Base-by-base conservation (phyloP, 2,797 vertebrate species). In the Betta splendens region DNA sequence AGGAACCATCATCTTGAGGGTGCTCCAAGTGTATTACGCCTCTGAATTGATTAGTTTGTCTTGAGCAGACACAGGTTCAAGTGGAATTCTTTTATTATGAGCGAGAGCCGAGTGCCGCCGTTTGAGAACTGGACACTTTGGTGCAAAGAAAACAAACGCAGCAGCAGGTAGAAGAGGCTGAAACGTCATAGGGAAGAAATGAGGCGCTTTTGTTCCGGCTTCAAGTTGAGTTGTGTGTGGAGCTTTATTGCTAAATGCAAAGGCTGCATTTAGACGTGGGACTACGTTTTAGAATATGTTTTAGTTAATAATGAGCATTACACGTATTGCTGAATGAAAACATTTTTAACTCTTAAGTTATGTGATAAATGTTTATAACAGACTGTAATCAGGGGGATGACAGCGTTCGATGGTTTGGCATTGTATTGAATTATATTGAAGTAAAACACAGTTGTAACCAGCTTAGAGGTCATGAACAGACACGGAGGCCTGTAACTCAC, bases 1-100 rank as follows among this genome's bases (percentile, higher is more conserved):
- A 59, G 47, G 49, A 59, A 36, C 66, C 73, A 64, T 79, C 67
- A 42, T 62, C 75, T 79, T 37, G 31, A 86, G 72, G 56, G 74
- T 52, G 36, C 72, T 67, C 47, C 64, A 75, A 63, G 62, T 70
- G 59, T 57, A 70, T 73, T 43, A 38, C 66, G 51, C 28, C 37
- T 49, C 69, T 66, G 64, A 64, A 76, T 39, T 48, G 51, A 80
- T 71, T 47, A 68, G 52, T 55, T 71, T 76, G 65, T 77, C 47
- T 57, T 72, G 51, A 61, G 45, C 11, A 31, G 33, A 22, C 28
- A 33, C 32, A 6, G 18, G 18, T 26, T 45, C 10, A 23, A 77
- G 57, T 70, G 69, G 70, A 75, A 72, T 77, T 72, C 65, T 66
- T 79, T 76, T 18, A 44, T 49, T 15, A n/a, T 22, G 42, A 26